These are phyloP conservation scores for Acrocephalus scirpaceus DNA, from an alignment of 2,797 vertebrate genomes.

Conservation along the genomic window DNA sequence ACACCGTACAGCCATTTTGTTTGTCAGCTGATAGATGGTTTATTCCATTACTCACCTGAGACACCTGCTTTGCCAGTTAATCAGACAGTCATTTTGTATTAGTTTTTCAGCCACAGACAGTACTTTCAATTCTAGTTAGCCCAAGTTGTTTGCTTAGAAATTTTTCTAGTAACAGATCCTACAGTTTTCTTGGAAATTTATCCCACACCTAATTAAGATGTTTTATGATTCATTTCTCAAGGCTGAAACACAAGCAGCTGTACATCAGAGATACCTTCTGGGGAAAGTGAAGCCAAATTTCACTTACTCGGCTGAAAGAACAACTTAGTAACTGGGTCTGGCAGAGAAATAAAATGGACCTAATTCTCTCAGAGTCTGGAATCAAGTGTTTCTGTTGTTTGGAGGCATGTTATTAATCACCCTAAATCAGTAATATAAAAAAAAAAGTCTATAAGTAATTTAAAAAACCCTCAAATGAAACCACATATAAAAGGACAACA, in stretches of 20 bases:
- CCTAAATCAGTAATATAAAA: background rate
- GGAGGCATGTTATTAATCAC: background rate
- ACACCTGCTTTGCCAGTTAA: background rate
- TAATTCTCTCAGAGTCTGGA: background rate
- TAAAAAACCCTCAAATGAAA: no score
- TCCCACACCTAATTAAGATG: background rate
- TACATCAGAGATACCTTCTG: background rate
- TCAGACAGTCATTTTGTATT: background rate
- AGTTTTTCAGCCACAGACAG: background rate
- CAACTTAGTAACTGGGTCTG: background rate
- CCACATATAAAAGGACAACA: background rate
- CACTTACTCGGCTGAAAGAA: background rate
- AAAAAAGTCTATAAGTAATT: background rate
- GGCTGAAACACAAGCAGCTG: background rate
- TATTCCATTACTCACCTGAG: slow-evolving; percentile 37
- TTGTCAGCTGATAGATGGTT: slow-evolving; percentile 7
- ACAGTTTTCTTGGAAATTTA: background rate
- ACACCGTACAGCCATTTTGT: background rate
- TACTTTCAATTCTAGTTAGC: background rate
- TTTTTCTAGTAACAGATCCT: background rate
- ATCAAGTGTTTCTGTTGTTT: background rate
- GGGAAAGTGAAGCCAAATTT: background rate
- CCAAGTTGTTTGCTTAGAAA: background rate
- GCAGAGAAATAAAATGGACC: background rate
- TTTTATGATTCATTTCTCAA: background rate